Base-by-base conservation (phyloP, 2,888 invertebrate species). In the Taenaris catops region DNA sequence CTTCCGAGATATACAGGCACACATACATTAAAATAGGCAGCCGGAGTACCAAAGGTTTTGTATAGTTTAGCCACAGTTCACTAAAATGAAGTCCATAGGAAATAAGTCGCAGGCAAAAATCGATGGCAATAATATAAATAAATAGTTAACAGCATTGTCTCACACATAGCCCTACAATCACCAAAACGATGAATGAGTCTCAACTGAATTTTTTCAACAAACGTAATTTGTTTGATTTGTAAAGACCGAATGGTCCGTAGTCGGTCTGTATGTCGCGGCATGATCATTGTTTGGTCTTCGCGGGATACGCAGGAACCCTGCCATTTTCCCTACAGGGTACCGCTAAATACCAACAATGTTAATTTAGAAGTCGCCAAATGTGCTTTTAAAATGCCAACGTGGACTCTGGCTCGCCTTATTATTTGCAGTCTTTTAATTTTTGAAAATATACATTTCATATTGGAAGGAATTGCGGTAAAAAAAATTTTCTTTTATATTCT, bases 161-260 rank as follows among this genome's bases (percentile, higher is more conserved):
- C 19, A 29, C 26, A 38, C 24, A 41, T 41, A 37, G 40, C 43
- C 40, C 36, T 31, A 40, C 34, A 44, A 44, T 48, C 41, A 45
- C 38, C 18, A n/a, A 34, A 39, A 37, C 24, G 41, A 42, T 57
- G 52, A 62, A 66, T 62, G 58, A 63, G 61, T 60, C 63, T 61
- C 62, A 64, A 68, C 67, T 70, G 63, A 63, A 61, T 68, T 74
- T 71, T 74, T 78, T 66, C 62, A 63, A 72, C 66, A 75, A 76
- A 78, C 75, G 80, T 76, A 83, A 83, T 83, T 80, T 81, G 79
- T 81, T 78, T 81, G 79, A 80, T 79, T 83, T 84, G 76, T 80
- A 76, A 71, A 70, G 79, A 73, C 63, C 70, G 74, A 78, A 79
- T 76, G 58, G 71, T 54, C 55, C 50, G 40, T 46, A 47, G 66